phyloP scores from a whole-genome alignment of 2,113 vertebrate species.

The Copsychus sechellarum region DNA sequence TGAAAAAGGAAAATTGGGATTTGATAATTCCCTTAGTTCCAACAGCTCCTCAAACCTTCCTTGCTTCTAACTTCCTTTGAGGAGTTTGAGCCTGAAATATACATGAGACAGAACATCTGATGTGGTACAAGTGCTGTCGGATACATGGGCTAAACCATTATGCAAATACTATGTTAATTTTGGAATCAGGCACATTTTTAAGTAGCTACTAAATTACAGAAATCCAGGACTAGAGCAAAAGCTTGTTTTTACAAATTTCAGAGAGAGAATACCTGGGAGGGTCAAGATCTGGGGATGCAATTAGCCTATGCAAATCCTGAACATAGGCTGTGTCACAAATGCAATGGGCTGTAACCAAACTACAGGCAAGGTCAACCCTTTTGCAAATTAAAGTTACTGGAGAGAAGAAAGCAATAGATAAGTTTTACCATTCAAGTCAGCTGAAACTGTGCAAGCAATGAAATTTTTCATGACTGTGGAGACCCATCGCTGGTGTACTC shows the following conservation, averaged over 20 bases:
- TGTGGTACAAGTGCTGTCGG: background rate
- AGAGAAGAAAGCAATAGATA: constrained; percentile 49
- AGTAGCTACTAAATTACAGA: background rate
- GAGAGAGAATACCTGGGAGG: background rate
- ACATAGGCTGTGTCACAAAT: constrained; percentile 5
- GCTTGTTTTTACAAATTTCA: background rate
- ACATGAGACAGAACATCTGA: background rate
- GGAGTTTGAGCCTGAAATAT: background rate
- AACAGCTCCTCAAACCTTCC: background rate
- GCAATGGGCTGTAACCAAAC: constrained; percentile 34
- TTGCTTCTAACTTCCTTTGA: background rate
- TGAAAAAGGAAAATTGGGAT: background rate
- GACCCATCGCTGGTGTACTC: background rate
- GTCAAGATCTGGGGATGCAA: constrained; percentile 1
- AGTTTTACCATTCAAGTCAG: constrained; percentile 19
- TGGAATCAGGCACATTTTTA: background rate
- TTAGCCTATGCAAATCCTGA: constrained; percentile 55
- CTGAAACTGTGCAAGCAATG: constrained; percentile 11
- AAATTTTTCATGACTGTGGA: constrained; percentile 1
- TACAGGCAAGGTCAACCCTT: constrained; percentile 38
- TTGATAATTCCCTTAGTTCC: background rate
- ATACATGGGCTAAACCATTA: background rate
- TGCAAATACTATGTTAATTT: background rate
- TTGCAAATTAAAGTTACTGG: constrained; percentile 57
- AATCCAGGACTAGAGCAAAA: background rate